Base-by-base conservation (phyloP, 2,113 vertebrate genomes). In the Vimba vimba region DNA sequence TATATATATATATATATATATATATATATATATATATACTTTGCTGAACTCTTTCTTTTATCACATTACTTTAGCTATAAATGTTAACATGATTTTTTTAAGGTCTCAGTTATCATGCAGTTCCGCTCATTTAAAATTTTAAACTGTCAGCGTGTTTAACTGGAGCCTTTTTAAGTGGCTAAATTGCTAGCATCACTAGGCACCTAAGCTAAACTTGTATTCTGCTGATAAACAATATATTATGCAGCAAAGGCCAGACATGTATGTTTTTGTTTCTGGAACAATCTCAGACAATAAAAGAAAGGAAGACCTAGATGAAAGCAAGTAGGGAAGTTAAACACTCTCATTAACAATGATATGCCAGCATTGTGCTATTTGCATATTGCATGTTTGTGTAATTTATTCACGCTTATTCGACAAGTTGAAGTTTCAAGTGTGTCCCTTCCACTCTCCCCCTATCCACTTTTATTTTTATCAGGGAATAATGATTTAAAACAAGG, bases 401-500 rank as follows among this genome's bases (percentile, higher is more conserved):
- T 92, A 92, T 93, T 93, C 89, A 87, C 50, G 85, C 89, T 85
- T 59, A 89, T 89, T 88, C 89, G 91, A 91, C 92, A 91, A 93
- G 92, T 91, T 69, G 57, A 91, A 89, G 91, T 91, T 93, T 93
- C 62, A 60, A 94, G 92, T 91, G 91, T 89, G 89, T 79, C 57
- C 88, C 91, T 91, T 93, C 91, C 86, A 91, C 92, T 93, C 90
- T 91, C 87, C 77, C 75, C 87, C 88, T 80, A 57, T 90, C 89
- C 93, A 92, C 94, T 91, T 94, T 91, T 91, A 93, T 89, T 94
- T 94, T 92, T 91, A 92, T 92, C 92, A 92, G 90, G 92, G 92
- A 94, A 93, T 94, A 94, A 94, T 94, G 91, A 93, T 95, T 94
- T 93, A 93, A 92, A 94, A 92, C 94, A 93, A 95, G 94, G 94